These are phyloP conservation scores for Mythimna albipuncta DNA, from an alignment of 2,888 invertebrate genomes.

Conservation along the genomic window DNA sequence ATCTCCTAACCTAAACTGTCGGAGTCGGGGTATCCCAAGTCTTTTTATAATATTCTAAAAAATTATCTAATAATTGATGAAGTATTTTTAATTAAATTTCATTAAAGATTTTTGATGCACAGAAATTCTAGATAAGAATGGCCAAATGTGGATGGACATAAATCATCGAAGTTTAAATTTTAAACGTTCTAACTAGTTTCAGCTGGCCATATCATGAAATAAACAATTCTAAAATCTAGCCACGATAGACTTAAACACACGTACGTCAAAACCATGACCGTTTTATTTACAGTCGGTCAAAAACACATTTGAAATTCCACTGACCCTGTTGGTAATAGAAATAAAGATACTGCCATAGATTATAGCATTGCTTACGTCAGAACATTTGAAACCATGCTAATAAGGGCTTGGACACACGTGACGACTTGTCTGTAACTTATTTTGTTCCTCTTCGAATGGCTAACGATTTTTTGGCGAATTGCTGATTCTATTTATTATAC, in stretches of 20 bases:
- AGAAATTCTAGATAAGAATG: no score
- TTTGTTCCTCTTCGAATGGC: not conserved
- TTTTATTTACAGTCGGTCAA: constrained; percentile 32
- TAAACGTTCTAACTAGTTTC: no score
- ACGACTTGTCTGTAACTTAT: not conserved
- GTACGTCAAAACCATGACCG: constrained; percentile 30
- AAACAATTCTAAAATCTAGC: no score
- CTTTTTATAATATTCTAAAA: no score
- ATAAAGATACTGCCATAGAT: constrained; percentile 53
- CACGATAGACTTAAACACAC: constrained; percentile 31
- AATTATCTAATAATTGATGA: no score
- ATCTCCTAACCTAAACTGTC: no score
- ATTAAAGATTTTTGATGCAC: no score
- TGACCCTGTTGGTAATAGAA: constrained; percentile 56
- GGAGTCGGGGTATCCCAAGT: no score
- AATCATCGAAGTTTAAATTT: no score
- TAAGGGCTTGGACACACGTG: constrained; percentile 34
- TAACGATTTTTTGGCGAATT: constrained; percentile 7
- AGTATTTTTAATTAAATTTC: no score
- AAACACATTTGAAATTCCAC: constrained; percentile 43
- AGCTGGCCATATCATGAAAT: no score
- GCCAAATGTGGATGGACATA: no score
- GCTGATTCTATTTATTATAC: not conserved
- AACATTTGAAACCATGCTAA: constrained; percentile 32
- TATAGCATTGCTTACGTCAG: constrained; percentile 52